Percentiles rank a stretch among this genome's conserved stretches.
These are phyloP conservation scores for Agraylea sexmaculata DNA, from an alignment of 1,140 invertebrate genomes.

Conservation along the genomic window DNA sequence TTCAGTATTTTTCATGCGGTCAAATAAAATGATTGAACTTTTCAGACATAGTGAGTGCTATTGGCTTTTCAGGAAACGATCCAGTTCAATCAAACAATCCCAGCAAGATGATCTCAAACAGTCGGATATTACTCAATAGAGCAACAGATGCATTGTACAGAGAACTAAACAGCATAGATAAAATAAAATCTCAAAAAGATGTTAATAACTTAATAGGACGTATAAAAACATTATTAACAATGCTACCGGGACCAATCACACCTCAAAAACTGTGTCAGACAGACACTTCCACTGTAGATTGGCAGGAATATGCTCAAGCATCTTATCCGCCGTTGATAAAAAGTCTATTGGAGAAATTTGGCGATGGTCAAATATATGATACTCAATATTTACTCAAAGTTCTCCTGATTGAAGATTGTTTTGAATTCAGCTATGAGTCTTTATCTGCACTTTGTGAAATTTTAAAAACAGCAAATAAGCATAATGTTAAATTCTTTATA, in stretches of 20 bases:
- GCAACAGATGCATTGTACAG: constrained; percentile 6
- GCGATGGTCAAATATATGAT: too few relatives aligned
- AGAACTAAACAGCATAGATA: constrained; percentile 26
- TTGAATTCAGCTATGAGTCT: constrained; percentile 38
- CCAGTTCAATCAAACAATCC: not conserved
- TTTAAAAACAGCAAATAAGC: constrained; percentile 33
- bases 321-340: constrained; percentile 36
- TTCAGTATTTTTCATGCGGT: constrained; percentile 1
- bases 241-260: constrained; percentile 50
- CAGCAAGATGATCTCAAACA: not conserved
- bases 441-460: constrained; percentile 34
- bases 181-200: constrained; percentile 34
- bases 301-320: constrained; percentile 27
- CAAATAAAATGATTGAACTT: not conserved
- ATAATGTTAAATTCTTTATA: constrained; percentile 27
- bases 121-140: constrained; percentile 3
- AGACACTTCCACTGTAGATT: constrained; percentile 25
- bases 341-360: constrained; percentile 34
- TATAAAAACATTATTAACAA: constrained; percentile 22
- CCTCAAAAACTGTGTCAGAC: constrained; percentile 41
- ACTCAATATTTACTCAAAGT: too few relatives aligned
- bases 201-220: constrained; percentile 26
- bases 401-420: constrained; percentile 39
- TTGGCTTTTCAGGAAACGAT: constrained; percentile 28
- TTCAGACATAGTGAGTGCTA: constrained; percentile 21